Base-by-base conservation (phyloP, 2,888 invertebrate species). In the Brachynemurus nebulosus region DNA sequence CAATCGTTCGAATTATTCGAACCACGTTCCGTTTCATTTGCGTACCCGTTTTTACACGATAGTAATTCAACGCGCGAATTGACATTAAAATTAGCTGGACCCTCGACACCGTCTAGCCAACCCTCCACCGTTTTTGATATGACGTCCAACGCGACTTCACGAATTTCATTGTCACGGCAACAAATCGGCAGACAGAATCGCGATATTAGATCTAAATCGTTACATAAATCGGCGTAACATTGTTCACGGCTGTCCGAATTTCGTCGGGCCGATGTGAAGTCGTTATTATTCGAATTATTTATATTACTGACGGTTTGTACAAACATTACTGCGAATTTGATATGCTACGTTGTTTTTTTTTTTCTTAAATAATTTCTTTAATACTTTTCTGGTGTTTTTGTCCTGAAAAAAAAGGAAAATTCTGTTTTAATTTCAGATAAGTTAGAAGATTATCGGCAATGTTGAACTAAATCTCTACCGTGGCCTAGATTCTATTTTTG, bases 21-120 rank as follows among this genome's bases (percentile, higher is more conserved):
- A n/a, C n/a, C n/a, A n/a, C n/a, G n/a, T n/a, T n/a, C n/a, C n/a
- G n/a, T n/a, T n/a, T n/a, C n/a, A n/a, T n/a, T n/a, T n/a, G n/a
- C n/a, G n/a, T n/a, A n/a, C n/a, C 61, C 54, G 1, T 61, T 62
- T 9, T 59, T 20, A 30, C 30, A 12, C 14, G 30, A 7, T 5
- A 30, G 14, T 6, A 12, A 3, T 11, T 30, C 30, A 2, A 11
- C n/a, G 14, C 6, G n/a, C n/a, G n/a, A 4, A 12, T 30, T 61
- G 20, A 61, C 63, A 11, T 63, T 50, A 3, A 61, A 62, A 48
- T 66, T 64, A 54, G 65, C 66, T 33, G 69, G 68, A 52, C 68
- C 69, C 25, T 66, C 69, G 49, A 69, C 67, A 23, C 69, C 69
- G 44, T 69, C 69, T 51, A 71, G 58, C 71, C 71, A 71, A 33